Percentiles rank a stretch among this genome's conserved stretches.
Evolutionary conservation across 2,888 invertebrate species (phyloP).

Genomic region (Nemapogon koenigi): DNA sequence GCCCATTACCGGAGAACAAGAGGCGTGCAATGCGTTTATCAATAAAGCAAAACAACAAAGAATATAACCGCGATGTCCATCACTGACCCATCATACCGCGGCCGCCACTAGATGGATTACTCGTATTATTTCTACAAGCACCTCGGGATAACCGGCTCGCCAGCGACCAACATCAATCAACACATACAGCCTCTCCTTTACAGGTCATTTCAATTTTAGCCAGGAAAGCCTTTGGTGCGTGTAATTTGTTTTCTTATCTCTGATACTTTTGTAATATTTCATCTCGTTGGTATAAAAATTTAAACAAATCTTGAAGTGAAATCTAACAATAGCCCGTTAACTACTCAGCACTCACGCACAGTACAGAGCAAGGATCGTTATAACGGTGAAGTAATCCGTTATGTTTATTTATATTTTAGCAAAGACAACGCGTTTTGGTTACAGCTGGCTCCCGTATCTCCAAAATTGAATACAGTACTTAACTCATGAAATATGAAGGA

Average conservation of each 20-base stretch:
- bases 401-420: no score
- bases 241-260: no score
- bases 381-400: no score
- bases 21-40: slow-evolving; percentile 39
- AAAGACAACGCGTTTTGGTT: no score
- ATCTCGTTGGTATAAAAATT: no score
- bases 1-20: slow-evolving; percentile 32
- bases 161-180: slow-evolving; percentile 48
- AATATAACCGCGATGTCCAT: slow-evolving; percentile 52
- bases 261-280: no score
- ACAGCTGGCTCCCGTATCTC: slow-evolving; percentile 5
- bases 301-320: no score
- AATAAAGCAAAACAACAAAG: slow-evolving; percentile 52
- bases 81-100: slow-evolving; percentile 50
- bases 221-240: no score
- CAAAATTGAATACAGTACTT: slow-evolving; percentile 24
- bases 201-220: slow-evolving; percentile 30
- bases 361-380: no score
- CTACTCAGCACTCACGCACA: no score
- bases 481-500: slow-evolving; percentile 41
- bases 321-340: no score
- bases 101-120: slow-evolving; percentile 50
- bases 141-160: slow-evolving; percentile 28
- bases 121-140: slow-evolving; percentile 50
- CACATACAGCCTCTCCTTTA: slow-evolving; percentile 29